A percentile compares a stretch with the other conserved stretches of the same genome.
phyloP scores from a whole-genome alignment of 2,797 vertebrate species.

The Helarctos malayanus region DNA sequence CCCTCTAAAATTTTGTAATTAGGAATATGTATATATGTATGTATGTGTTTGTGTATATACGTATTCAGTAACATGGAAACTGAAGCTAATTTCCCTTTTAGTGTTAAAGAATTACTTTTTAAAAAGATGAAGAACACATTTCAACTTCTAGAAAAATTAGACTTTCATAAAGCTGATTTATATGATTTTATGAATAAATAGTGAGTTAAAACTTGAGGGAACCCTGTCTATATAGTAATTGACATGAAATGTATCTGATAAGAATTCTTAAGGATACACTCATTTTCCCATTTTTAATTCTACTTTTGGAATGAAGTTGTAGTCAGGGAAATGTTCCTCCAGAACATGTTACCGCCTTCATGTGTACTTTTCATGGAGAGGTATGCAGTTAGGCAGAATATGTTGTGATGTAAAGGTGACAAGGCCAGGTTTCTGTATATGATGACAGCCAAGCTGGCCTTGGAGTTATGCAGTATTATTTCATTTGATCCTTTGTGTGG shows the following conservation, averaged over 20 bases:
- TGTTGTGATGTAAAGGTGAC: slow-evolving; percentile 21
- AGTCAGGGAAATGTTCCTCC: not conserved
- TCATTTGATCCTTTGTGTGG: slow-evolving; percentile 65
- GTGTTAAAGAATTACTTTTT: not conserved
- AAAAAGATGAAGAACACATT: not conserved
- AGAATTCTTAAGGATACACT: not conserved
- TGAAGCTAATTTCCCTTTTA: not conserved
- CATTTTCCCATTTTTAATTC: not conserved
- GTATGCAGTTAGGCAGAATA: slow-evolving; percentile 61
- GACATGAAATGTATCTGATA: not conserved
- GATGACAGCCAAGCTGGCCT: slow-evolving; percentile 70
- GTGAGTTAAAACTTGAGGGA: not conserved
- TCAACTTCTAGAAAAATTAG: not conserved
- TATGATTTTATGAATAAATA: not conserved
- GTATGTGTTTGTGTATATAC: not conserved
- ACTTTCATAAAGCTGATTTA: not conserved
- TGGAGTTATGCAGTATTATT: slow-evolving; percentile 65
- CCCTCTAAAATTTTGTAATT: not conserved
- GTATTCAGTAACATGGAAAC: not conserved
- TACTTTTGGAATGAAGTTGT: not conserved
- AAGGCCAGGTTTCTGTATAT: slow-evolving; percentile 66
- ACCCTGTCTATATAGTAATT: not conserved
- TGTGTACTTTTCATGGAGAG: not conserved
- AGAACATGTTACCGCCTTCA: not conserved
- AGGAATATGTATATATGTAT: not conserved